Evolutionary conservation across 64 coral and sea anemone species (phyloP).

Genomic region (Pachyseris speciosa): DNA sequence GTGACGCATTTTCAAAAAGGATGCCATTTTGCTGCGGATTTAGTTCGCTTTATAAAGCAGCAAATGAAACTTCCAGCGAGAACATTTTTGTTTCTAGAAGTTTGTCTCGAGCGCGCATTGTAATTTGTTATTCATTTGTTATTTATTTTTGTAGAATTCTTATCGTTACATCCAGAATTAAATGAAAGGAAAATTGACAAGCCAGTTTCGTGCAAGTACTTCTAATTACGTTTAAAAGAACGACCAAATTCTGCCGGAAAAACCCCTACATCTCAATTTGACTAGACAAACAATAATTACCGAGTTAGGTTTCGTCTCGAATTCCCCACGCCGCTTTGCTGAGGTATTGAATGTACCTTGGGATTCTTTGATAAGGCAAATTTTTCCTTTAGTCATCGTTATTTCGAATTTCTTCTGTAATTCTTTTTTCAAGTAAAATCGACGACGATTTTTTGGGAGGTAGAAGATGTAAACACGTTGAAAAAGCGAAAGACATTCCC

Average conservation of each 20-base stretch:
- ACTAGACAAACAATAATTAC: constrained; percentile 29
- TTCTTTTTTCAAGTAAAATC: background rate
- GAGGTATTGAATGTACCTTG: background rate
- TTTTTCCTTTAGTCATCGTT: background rate
- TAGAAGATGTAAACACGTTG: background rate
- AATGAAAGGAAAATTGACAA: constrained; percentile 35
- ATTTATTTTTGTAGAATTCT: constrained; percentile 17
- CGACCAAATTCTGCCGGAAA: constrained; percentile 17
- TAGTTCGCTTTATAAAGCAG: background rate
- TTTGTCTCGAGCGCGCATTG: background rate
- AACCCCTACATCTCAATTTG: constrained; percentile 29
- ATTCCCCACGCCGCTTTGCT: background rate
- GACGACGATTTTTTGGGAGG: background rate
- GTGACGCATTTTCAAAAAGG: background rate
- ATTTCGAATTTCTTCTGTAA: background rate
- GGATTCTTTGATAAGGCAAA: background rate
- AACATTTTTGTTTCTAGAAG: background rate
- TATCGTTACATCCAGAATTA: constrained; percentile 46
- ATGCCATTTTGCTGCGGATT: background rate
- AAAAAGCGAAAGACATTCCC: background rate
- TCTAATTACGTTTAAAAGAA: constrained; percentile 50
- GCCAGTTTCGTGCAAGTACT: constrained; percentile 30
- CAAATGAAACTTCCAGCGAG: background rate
- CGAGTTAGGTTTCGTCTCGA: constrained; percentile 58
- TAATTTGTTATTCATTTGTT: background rate